Percentiles rank a stretch among this genome's conserved stretches.
phyloP scores from a whole-genome alignment of 2,113 vertebrate genomes.

The Anolis sagrei region DNA sequence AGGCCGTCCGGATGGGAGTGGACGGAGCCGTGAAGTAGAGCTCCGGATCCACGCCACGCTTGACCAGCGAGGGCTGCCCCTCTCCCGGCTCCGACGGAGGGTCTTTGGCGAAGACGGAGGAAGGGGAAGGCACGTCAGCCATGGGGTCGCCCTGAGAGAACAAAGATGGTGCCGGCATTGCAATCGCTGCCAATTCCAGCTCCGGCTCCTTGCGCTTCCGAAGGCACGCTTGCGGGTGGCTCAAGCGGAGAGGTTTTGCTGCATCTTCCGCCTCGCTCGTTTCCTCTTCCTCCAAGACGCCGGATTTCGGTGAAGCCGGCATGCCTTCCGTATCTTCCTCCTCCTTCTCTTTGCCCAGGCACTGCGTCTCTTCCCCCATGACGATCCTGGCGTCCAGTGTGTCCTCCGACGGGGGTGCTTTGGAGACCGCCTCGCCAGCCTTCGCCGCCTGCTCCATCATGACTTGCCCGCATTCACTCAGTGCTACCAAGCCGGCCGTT shows the following conservation, averaged over 20 bases:
- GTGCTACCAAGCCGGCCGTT: slow-evolving; percentile 45
- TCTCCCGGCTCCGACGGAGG: not conserved
- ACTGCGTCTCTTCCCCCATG: slow-evolving; percentile 89
- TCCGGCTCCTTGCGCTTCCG: not conserved
- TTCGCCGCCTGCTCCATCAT: slow-evolving; percentile 69
- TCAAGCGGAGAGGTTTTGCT: not conserved
- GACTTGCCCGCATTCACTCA: slow-evolving; percentile 63
- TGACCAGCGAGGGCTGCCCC: slow-evolving; percentile 51
- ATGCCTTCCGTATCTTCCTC: slow-evolving; percentile 25
- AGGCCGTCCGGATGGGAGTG: slow-evolving; percentile 84
- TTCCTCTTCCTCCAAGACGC: not conserved
- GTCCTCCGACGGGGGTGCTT: slow-evolving; percentile 44
- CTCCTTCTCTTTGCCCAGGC: slow-evolving; percentile 70
- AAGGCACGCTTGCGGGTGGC: not conserved
- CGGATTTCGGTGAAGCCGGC: not conserved
- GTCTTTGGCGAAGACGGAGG: slow-evolving; percentile 57
- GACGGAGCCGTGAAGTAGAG: slow-evolving; percentile 92
- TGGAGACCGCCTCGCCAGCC: slow-evolving; percentile 41
- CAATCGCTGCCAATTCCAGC: slow-evolving; percentile 3
- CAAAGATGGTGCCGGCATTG: slow-evolving; percentile 27
- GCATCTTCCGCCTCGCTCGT: not conserved
- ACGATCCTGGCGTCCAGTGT: slow-evolving; percentile 86
- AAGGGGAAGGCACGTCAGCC: slow-evolving; percentile 83
- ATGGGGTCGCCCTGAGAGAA: slow-evolving; percentile 80
- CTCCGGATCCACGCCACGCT: slow-evolving; percentile 80